Base-by-base conservation (phyloP, 2,113 vertebrate species). In the Cygnus atratus region DNA sequence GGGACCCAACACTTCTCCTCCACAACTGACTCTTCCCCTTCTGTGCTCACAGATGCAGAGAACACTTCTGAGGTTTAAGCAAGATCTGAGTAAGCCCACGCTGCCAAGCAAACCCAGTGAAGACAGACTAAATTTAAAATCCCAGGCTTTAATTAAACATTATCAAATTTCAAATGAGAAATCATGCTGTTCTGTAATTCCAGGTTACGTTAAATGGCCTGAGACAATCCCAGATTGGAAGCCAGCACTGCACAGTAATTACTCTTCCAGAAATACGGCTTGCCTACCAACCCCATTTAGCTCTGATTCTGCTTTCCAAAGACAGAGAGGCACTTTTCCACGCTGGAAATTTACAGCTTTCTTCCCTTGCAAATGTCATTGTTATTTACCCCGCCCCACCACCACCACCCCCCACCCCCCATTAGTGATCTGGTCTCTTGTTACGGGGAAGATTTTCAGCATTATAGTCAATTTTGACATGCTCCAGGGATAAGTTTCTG, bases 111-210 rank as follows among this genome's bases (percentile, higher is more conserved):
- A 93, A 94, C 83, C 61, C 83, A 57, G 81, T 33, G 81, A 94
- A 95, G 87, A 67, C 61, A 72, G 84, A 54, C 92, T 96, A 97
- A 94, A 96, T 97, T 97, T 97, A 96, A 96, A 96, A 90, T 48
- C 73, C 79, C 79, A 92, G 80, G 92, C 92, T 93, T 96, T 94
- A 96, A 97, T 95, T 94, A 93, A 97, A 88, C 62, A 73, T 72
- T 79, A 88, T 94, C 94, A 92, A 94, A 94, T 90, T 94, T 95
- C 89, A 94, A 93, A 96, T 94, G 96, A 97, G 96, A 97, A 93
- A 91, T 96, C 91, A 84, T 95, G 92, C 96, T 97, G 95, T 85
- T 93, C 96, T 91, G 74, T 97, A 97, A 97, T 97, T 96, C 92
- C 96, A 92, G 93, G 96, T 95, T 97, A 95, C 62, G 63, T 91